Base-by-base conservation (phyloP, 2,797 vertebrate species). In the Melanotaenia boesemani region DNA sequence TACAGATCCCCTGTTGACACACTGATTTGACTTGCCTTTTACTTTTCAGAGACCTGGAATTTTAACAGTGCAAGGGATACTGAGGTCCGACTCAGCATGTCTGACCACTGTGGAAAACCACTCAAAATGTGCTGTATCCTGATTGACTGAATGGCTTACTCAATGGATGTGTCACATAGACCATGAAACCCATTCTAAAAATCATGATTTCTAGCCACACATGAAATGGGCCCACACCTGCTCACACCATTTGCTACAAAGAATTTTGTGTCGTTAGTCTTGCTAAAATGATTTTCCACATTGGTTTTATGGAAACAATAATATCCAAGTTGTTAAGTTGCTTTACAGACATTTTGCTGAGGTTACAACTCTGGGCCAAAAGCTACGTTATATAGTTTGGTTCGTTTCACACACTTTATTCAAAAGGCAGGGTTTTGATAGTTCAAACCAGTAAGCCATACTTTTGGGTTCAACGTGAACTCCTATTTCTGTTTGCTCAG, bases 1-100 rank as follows among this genome's bases (percentile, higher is more conserved):
- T 92, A 93, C 87, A 60, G 85, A 93, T 91, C 92, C 90, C 92
- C 85, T 83, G 91, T 92, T 89, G 92, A 93, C 88, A 72, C 48
- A 71, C 82, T 68, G 90, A 83, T 88, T 89, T 77, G 83, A 87
- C 85, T 89, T 44, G 81, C 76, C 81, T 91, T 93, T 91, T 78
- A 58, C 86, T 90, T 88, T 90, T 88, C 61, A 41, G 68, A 81
- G 78, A 88, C 68, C 84, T 84, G 87, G 90, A 92, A 93, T 92
- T 93, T 93, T 89, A 91, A 94, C 88, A 73, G 86, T 60, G 60
- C 41, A 36, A 83, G 81, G 88, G 71, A 78, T 70, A 75, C 41
- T 26, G 75, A 76, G 74, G 79, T 89, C 74, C 82, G 54, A 82
- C 88, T 91, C 90, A 84, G 91, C 86, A 70, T 62, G 83, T 90